These are phyloP conservation scores for Heloderma charlesbogerti DNA, from an alignment of 2,113 vertebrate species.

Conservation along the genomic window DNA sequence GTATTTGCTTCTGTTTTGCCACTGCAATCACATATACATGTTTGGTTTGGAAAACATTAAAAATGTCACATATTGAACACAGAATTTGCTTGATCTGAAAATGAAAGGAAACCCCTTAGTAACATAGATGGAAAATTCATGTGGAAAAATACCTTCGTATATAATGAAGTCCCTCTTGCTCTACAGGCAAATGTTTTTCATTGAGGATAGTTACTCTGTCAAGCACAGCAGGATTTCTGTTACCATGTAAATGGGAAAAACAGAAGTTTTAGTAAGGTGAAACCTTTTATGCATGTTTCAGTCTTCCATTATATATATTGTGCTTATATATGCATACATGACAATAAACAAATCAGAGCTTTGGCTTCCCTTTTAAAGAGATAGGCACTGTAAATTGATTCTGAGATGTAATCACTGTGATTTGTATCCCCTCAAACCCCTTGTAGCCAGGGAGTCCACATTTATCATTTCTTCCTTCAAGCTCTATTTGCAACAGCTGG, in stretches of 20 bases:
- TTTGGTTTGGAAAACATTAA: not conserved
- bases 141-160: slow-evolving; percentile 7
- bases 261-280: not conserved
- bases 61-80: not conserved
- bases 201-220: not conserved
- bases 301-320: rapidly evolving
- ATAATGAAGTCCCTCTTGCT: not conserved
- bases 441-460: slow-evolving; percentile 47
- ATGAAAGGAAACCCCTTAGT: not conserved
- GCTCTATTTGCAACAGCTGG: slow-evolving; percentile 43
- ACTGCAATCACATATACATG: not conserved
- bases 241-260: not conserved
- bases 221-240: not conserved
- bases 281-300: not conserved
- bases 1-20: not conserved
- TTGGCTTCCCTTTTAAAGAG: not conserved
- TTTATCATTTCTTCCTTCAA: slow-evolving; percentile 39
- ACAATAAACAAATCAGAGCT: slow-evolving; percentile 11
- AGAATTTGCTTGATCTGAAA: not conserved
- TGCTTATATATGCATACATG: not conserved
- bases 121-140: not conserved
- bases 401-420: slow-evolving; percentile 47
- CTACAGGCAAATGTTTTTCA: slow-evolving; percentile 20
- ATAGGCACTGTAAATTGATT: slow-evolving; percentile 34
- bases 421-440: slow-evolving; percentile 41